Base-by-base conservation (phyloP, 2,797 vertebrate species). In the Danio tinwini region DNA sequence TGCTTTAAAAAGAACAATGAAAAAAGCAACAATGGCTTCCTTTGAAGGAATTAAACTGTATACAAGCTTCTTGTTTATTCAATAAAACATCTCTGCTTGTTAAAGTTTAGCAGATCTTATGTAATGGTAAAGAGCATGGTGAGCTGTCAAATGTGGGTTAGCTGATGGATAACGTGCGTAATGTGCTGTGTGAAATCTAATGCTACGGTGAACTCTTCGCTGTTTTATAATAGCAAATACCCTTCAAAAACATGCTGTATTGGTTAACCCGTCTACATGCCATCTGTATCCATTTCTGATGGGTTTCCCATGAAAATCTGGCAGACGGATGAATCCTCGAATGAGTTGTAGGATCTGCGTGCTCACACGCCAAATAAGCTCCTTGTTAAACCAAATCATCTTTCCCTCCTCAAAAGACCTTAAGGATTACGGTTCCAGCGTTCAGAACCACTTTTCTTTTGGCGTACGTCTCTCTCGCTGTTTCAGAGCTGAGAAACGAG, bases 281-380 rank as follows among this genome's bases (percentile, higher is more conserved):
- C 68, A 87, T 90, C 88, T 87, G 89, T 91, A 61, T 89, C 81
- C 81, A 68, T 86, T 88, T 91, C 59, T 88, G 85, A 80, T 85
- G 80, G 78, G 76, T 86, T 91, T 92, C 87, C 89, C 87, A 90
- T 91, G 91, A 88, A 93, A 92, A 93, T 82, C 87, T 93, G 90
- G 91, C 91, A 86, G 59, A 78, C 52, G 21, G 42, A 75, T 45
- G 19, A 21, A 45, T 85, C 69, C 76, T 80, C 58, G 56, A 78
- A 53, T 69, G 65, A 78, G 44, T 78, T 5, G 11, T 75, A 69
- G 17, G 68, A 77, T 58, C 85, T 39, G 50, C 83, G 76, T 83
- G 76, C 73, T n/a, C 87, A 76, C 82, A 61, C 69, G 71, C 56
- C 78, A 85, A 86, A 89, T 76, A 88, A 82, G 86, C 84, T 89